Evolutionary conservation across 2,888 invertebrate species (phyloP), one percentile per base, ranked within the genome.

Genomic region (Onchidella celtica): DNA sequence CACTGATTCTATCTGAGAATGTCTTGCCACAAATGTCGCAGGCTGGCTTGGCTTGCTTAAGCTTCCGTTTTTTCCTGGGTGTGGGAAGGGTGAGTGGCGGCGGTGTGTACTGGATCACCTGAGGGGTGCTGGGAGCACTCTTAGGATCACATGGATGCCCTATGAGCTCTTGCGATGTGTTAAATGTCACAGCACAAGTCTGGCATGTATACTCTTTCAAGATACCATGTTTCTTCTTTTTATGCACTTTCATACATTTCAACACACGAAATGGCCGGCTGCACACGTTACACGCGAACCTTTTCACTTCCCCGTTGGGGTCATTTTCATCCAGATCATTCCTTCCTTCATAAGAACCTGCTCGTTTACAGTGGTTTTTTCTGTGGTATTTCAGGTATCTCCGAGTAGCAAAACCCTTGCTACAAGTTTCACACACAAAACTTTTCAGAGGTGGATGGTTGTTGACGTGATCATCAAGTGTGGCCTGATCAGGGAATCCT

Each of bases 161-260:
- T 14, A 76, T 70, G 36, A 81, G 76, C 40, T 76, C 76, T 70
- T 76, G 81, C 29, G 81, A 59, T 34, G 81, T 40, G 27, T 9
- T 34, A 65, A 70, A 76, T 11, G 81, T 76, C 27, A 81, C 75
- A 29, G 81, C 70, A 65, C 81, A 81, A 65, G 69, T 81, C 69
- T 74, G 81, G 38, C 81, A 81, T 0, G 81, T 81, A 24, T 63
- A 81, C 59, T 81, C 81, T 59, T 81, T 81, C 63, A 81, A 29
- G 36, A 81, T 81, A 9, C 81, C 76, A 55, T 81, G 81, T 27
- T 81, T 81, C 55, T 81, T 81, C 63, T 81, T 81, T 47, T 81
- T 81, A 59, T 81, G 81, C 0, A 81, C 81, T 63, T 81, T 81
- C 81, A 81, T 81, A 55, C 81, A 81, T 21, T 81, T 81, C 21